phyloP scores from a whole-genome alignment of 2,888 invertebrate genomes.

The Eupithecia pulchellata region DNA sequence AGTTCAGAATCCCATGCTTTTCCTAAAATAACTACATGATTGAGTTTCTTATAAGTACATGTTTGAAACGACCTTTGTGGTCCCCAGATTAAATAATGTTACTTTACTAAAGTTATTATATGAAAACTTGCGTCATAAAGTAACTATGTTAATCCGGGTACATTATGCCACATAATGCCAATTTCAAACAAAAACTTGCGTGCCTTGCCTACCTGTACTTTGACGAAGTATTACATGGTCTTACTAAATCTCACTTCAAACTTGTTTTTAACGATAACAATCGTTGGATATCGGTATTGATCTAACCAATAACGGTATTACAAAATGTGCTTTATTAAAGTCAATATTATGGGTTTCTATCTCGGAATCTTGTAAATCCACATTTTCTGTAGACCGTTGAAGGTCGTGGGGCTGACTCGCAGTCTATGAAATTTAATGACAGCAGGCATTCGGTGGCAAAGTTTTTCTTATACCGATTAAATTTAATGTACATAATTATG shows the following conservation, averaged over 20 bases:
- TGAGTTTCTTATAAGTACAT: neutral
- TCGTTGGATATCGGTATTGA: constrained; percentile 26
- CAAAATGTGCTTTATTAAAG: constrained; percentile 4
- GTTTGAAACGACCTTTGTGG: neutral
- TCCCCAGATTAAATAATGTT: neutral
- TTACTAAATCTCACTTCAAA: constrained; percentile 34
- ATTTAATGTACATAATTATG: no score
- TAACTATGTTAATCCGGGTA: neutral
- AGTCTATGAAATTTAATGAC: constrained; percentile 14
- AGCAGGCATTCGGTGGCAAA: neutral
- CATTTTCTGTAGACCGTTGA: constrained; percentile 26
- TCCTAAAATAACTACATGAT: neutral
- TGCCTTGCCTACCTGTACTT: constrained; percentile 31
- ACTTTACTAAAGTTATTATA: constrained; percentile 2
- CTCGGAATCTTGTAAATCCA: constrained; percentile 34
- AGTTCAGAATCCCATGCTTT: neutral
- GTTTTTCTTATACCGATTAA: neutral
- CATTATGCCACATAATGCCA: constrained; percentile 26
- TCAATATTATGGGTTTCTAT: constrained; percentile 26
- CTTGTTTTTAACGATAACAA: constrained; percentile 21
- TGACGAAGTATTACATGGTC: constrained; percentile 14
- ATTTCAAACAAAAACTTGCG: constrained; percentile 29
- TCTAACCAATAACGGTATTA: constrained; percentile 29
- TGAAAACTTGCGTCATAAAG: constrained; percentile 10
- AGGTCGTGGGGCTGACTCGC: constrained; percentile 29